phyloP scores from a whole-genome alignment of 2,888 invertebrate species.

The Euclidia mi region DNA sequence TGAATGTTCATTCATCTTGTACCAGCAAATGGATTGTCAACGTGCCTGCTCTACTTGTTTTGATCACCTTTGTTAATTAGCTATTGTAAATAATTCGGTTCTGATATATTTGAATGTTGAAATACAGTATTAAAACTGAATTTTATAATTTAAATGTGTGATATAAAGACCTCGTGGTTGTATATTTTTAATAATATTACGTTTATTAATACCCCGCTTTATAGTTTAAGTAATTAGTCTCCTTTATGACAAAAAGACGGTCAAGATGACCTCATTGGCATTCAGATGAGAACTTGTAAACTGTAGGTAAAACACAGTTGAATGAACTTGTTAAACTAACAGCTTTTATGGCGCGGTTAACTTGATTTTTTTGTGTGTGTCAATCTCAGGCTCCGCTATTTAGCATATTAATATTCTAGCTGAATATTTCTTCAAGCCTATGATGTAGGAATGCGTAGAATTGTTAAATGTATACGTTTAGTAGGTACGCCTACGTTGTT shows the following conservation, averaged over 20 bases:
- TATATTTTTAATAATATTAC: too few species aligned
- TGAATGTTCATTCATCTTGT: conserved; percentile 41
- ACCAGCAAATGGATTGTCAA: conserved; percentile 3
- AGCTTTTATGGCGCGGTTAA: conserved; percentile 7
- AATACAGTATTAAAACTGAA: too few species aligned
- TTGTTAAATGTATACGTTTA: neutral
- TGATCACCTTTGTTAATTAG: conserved; percentile 9
- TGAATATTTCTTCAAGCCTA: neutral
- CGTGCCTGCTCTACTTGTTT: conserved; percentile 11
- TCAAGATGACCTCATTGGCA: conserved; percentile 28
- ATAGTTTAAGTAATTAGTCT: too few species aligned
- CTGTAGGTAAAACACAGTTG: conserved; percentile 18
- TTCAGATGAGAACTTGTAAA: conserved; percentile 17
- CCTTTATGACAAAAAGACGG: conserved; percentile 6
- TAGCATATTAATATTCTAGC: neutral
- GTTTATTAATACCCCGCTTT: too few species aligned
- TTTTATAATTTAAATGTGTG: too few species aligned
- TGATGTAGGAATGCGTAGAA: neutral
- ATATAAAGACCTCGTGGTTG: too few species aligned
- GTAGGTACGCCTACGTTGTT: neutral
- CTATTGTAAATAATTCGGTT: too few species aligned
- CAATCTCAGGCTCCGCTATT: neutral
- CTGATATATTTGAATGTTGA: too few species aligned
- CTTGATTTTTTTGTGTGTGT: neutral
- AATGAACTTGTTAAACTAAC: conserved; percentile 25